These are phyloP conservation scores for Rapana venosa DNA, from an alignment of 2,888 invertebrate species.

Conservation along the genomic window DNA sequence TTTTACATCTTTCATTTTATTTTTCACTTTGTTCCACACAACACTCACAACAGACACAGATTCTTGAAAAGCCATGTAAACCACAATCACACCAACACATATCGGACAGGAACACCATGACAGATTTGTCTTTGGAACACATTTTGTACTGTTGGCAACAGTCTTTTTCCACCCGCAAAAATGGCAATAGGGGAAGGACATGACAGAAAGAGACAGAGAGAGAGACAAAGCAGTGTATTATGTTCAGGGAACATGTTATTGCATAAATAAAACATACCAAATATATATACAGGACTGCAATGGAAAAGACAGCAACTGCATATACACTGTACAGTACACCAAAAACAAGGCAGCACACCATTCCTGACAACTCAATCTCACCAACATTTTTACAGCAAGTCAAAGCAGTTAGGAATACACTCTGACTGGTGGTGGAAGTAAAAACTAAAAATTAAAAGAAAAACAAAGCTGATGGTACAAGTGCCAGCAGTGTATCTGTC, in stretches of 20 bases:
- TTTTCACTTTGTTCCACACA: not conserved
- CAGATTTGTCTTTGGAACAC: not conserved
- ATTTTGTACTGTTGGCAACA: not conserved
- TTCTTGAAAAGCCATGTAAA: not conserved
- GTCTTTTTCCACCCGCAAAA: not conserved
- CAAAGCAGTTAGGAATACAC: no score
- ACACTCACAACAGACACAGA: not conserved
- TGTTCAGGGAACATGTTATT: not conserved
- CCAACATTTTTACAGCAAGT: not conserved
- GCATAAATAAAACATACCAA: not conserved
- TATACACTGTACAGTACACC: not conserved
- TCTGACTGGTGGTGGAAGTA: no score
- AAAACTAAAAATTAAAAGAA: no score
- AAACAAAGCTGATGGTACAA: no score
- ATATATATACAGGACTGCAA: constrained; percentile 1
- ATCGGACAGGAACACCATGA: not conserved
- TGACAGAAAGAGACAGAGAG: no score
- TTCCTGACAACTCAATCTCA: not conserved
- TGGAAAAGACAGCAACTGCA: not conserved
- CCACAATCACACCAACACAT: no score
- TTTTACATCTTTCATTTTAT: not conserved
- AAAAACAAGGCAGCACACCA: not conserved
- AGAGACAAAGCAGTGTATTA: not conserved
- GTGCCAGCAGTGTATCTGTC: no score
- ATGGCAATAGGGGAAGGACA: not conserved